A percentile compares a stretch with the other conserved stretches of the same genome.
Conservation (phyloP, 2,113 vertebrate genomes). For the Cottus gobio region DNA sequence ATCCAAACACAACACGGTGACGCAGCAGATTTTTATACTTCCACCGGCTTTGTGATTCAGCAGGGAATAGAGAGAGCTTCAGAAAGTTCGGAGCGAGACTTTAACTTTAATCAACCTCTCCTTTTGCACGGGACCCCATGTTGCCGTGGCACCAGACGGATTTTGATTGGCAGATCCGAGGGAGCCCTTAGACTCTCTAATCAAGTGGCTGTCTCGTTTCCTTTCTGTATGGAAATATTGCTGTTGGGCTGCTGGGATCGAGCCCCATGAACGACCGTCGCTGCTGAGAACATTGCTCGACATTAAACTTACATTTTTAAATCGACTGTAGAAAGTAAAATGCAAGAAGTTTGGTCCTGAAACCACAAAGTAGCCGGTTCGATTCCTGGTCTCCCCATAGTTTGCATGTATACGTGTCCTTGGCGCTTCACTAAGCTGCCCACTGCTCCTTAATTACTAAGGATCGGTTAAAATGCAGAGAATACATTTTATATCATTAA, state of each 20-base stretch:
- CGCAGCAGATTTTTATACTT: constrained; percentile 13
- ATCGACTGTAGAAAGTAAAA: background rate
- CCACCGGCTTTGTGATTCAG: background rate
- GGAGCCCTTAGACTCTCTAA: constrained; percentile 70
- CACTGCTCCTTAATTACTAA: too few relatives aligned
- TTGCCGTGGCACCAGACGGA: constrained; percentile 61
- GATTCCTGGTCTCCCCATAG: too few relatives aligned
- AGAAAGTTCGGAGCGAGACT: constrained; percentile 35
- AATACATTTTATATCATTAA: too few relatives aligned
- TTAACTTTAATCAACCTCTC: constrained; percentile 62
- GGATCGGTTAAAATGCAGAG: too few relatives aligned
- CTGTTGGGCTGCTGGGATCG: constrained; percentile 62
- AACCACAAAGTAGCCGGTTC: too few relatives aligned
- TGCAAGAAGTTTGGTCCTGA: too few relatives aligned
- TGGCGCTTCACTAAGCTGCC: too few relatives aligned
- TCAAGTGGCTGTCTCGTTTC: constrained; percentile 68
- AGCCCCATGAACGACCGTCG: constrained; percentile 25
- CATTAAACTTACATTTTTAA: background rate
- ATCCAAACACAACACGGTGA: background rate
- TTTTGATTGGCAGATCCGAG: constrained; percentile 71
- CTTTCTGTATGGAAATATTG: constrained; percentile 58
- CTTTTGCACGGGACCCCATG: constrained; percentile 29
- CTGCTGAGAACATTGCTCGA: background rate
- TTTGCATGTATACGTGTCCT: too few relatives aligned
- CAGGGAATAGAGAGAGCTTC: constrained; percentile 11